phyloP scores from a whole-genome alignment of 2,797 vertebrate species.

The Tapera naevia region DNA sequence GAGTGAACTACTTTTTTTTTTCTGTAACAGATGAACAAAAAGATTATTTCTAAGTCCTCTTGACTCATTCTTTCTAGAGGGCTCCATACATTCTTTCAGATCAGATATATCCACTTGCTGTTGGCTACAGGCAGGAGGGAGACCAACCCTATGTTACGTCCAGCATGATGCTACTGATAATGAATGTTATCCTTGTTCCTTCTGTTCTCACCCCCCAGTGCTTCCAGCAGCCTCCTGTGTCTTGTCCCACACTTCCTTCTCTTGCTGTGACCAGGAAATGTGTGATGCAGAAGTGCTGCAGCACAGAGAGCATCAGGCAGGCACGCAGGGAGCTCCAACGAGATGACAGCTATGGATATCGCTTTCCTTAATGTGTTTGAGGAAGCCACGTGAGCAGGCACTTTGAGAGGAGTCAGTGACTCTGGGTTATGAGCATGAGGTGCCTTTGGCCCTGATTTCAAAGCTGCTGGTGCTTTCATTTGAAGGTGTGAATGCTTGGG shows the following conservation, averaged over 20 bases:
- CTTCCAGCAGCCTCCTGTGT: background rate
- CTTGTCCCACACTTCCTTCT: background rate
- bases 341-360: background rate
- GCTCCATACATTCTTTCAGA: background rate
- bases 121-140: background rate
- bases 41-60: background rate
- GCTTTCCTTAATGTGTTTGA: background rate
- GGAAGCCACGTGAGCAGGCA: background rate
- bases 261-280: background rate
- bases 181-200: background rate
- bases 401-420: background rate
- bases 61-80: background rate
- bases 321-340: background rate
- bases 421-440: background rate
- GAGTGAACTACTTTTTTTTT: background rate
- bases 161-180: background rate
- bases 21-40: background rate
- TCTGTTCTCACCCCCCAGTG: background rate
- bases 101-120: background rate
- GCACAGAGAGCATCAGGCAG: background rate
- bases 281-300: background rate
- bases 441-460: background rate
- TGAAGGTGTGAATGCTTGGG: background rate
- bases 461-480: background rate
- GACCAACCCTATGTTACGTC: background rate